phyloP scores from a whole-genome alignment of 1,140 invertebrate species.

The Drosophila paulistorum region DNA sequence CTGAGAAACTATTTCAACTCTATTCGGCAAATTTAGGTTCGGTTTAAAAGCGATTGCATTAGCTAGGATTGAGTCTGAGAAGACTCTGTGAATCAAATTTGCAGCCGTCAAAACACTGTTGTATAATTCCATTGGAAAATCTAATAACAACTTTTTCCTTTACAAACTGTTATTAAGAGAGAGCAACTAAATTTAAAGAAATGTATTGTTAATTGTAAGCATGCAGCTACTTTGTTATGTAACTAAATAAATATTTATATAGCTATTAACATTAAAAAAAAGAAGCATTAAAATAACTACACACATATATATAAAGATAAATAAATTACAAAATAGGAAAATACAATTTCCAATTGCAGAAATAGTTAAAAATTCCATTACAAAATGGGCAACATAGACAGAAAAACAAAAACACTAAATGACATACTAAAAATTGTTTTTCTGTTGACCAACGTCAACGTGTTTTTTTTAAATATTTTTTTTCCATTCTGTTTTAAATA shows the following conservation, averaged over 20 bases:
- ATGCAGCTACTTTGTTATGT: slow-evolving; percentile 75
- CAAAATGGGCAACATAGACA: slow-evolving; percentile 43
- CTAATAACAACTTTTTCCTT: no score
- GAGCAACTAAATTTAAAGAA: slow-evolving; percentile 43
- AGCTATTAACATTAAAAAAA: slow-evolving; percentile 59
- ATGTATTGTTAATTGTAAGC: slow-evolving; percentile 66
- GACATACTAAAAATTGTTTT: slow-evolving; percentile 24
- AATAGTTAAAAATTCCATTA: slow-evolving; percentile 75
- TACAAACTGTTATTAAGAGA: slow-evolving; percentile 34
- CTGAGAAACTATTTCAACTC: neutral
- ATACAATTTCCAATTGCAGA: slow-evolving; percentile 34
- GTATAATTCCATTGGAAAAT: neutral
- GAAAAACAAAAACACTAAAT: slow-evolving; percentile 13
- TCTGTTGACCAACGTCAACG: slow-evolving; percentile 18
- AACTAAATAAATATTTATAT: slow-evolving; percentile 74
- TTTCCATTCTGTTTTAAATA: slow-evolving; percentile 52
- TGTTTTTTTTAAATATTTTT: slow-evolving; percentile 6
- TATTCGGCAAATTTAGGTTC: neutral
- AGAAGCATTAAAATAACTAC: slow-evolving; percentile 25
- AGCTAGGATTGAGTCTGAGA: neutral
- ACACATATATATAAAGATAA: slow-evolving; percentile 29
- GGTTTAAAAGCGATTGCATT: neutral
- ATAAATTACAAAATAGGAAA: slow-evolving; percentile 25
- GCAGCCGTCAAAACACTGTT: neutral
- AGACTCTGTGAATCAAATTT: neutral